Conservation (phyloP, 2,113 vertebrate genomes). For the Bolborhynchus lineola region DNA sequence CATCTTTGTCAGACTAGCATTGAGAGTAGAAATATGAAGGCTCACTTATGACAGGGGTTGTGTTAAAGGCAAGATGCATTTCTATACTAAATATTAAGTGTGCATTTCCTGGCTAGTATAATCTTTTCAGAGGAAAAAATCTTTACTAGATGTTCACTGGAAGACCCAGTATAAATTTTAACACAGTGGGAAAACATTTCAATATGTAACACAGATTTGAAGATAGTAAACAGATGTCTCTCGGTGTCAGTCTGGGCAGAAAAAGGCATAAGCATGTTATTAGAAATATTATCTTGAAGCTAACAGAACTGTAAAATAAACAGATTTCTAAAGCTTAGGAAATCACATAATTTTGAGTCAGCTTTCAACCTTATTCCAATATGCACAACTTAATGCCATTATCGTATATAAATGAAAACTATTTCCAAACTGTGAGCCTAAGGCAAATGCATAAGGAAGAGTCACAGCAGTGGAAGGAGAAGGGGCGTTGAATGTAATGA, state of each 20-base stretch:
- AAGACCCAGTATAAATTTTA: neutral
- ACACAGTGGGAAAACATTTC: neutral
- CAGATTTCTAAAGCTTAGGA: slow-evolving; percentile 4
- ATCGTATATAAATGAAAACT: slow-evolving; percentile 19
- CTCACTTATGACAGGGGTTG: neutral
- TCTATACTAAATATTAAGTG: neutral
- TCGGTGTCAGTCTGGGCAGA: neutral
- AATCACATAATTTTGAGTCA: neutral
- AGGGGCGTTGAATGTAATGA: neutral
- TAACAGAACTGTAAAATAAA: slow-evolving; percentile 28
- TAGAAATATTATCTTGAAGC: slow-evolving; percentile 26
- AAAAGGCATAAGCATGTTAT: neutral
- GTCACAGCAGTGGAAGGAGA: neutral
- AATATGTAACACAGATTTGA: neutral
- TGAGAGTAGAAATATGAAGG: neutral
- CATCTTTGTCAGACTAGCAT: neutral
- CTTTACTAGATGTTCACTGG: neutral
- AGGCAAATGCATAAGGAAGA: neutral
- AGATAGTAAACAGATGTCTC: neutral
- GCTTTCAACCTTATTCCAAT: slow-evolving; percentile 18
- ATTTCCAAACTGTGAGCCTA: slow-evolving; percentile 6
- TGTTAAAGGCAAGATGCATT: neutral
- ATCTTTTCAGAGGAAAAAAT: neutral
- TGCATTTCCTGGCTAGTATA: neutral
- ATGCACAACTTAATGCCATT: neutral